Percentiles rank a stretch among this genome's conserved stretches.
Evolutionary conservation across 1,140 invertebrate genomes (phyloP).

Genomic region (Eciton burchellii): DNA sequence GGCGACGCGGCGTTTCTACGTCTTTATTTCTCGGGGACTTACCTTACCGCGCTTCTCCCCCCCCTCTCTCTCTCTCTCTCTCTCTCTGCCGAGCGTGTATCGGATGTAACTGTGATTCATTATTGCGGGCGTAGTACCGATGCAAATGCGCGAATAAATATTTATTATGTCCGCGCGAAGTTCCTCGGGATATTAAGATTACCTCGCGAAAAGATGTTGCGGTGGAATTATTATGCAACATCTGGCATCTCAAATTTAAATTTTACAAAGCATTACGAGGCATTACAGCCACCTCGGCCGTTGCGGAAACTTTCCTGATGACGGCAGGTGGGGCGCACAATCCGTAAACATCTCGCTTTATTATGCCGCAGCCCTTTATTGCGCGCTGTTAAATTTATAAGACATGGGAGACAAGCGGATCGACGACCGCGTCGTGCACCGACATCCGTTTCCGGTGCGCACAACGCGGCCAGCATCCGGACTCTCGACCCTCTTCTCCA

Average conservation of each 20-base stretch:
- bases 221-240: constrained; percentile 65
- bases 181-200: constrained; percentile 51
- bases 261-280: constrained; percentile 48
- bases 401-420: constrained; percentile 30
- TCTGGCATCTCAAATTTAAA: constrained; percentile 63
- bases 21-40: constrained; percentile 44
- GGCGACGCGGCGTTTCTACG: constrained; percentile 3
- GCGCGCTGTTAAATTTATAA: constrained; percentile 55
- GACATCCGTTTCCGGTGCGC: constrained; percentile 22
- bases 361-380: constrained; percentile 51
- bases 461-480: background rate
- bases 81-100: too few species aligned
- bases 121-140: constrained; percentile 36
- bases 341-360: constrained; percentile 52
- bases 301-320: constrained; percentile 35
- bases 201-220: constrained; percentile 15
- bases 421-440: constrained; percentile 20
- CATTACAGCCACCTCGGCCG: background rate
- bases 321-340: constrained; percentile 29
- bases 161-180: constrained; percentile 52
- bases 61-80: constrained; percentile 9
- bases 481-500: constrained; percentile 23
- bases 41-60: constrained; percentile 30
- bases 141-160: constrained; percentile 59
- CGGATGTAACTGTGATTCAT: constrained; percentile 59